A percentile compares a stretch with the other conserved stretches of the same genome.
phyloP scores from a whole-genome alignment of 1,140 invertebrate genomes.

The Mizuhopecten yessoensis region DNA sequence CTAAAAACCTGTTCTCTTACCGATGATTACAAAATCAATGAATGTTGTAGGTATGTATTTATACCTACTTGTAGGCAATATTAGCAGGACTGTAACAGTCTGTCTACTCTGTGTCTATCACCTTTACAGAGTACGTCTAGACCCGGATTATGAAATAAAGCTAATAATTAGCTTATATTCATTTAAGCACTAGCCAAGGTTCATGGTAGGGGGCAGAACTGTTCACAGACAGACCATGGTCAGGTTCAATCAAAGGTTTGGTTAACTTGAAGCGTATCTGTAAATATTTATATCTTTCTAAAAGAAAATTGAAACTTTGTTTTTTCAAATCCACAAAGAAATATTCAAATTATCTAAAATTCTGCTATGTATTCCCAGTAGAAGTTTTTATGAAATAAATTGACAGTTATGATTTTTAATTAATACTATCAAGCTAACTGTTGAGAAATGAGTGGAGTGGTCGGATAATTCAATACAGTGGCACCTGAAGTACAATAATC shows the following conservation, averaged over 20 bases:
- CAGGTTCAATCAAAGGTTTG: background rate
- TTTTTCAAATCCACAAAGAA: background rate
- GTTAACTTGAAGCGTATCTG: background rate
- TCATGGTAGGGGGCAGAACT: background rate
- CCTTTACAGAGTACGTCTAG: background rate
- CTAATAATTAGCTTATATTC: conserved; percentile 36
- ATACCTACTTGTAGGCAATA: background rate
- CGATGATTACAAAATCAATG: background rate
- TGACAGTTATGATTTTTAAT: background rate
- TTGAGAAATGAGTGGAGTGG: background rate
- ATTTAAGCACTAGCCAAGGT: conserved; percentile 13
- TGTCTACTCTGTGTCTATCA: background rate
- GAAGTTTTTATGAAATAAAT: too few relatives aligned
- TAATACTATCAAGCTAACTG: background rate
- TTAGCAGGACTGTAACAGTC: background rate
- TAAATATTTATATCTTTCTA: background rate
- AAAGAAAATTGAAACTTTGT: background rate
- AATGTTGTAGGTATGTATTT: background rate
- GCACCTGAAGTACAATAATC: background rate
- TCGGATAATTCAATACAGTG: background rate
- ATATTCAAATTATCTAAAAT: background rate
- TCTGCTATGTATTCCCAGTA: too few relatives aligned
- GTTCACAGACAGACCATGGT: background rate
- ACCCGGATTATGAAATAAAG: conserved; percentile 7
- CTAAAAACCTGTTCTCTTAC: background rate